These are phyloP conservation scores for Lasius fuliginosus DNA, from an alignment of 2,888 invertebrate genomes.

Conservation along the genomic window DNA sequence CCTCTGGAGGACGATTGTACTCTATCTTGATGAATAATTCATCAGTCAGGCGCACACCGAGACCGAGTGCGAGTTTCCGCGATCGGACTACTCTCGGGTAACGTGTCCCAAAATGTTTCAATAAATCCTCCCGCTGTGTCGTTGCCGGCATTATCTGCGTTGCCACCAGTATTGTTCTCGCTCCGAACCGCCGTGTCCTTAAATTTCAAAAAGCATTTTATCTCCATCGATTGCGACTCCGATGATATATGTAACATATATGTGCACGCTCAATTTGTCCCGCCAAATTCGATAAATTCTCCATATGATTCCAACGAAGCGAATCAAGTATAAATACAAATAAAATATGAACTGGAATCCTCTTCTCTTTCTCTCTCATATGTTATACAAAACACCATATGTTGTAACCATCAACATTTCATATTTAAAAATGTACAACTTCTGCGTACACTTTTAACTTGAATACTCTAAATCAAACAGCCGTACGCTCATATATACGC, in stretches of 20 bases:
- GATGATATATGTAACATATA: slow-evolving; percentile 26
- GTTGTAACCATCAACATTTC: background rate
- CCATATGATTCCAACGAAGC: background rate
- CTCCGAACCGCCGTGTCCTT: slow-evolving; percentile 29
- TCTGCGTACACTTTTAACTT: background rate
- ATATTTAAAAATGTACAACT: background rate
- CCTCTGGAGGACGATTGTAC: slow-evolving; percentile 65
- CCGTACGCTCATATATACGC: background rate
- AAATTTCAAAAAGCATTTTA: slow-evolving; percentile 43
- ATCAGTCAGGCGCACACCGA: slow-evolving; percentile 64
- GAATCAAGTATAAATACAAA: background rate
- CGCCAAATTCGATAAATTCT: slow-evolving; percentile 5
- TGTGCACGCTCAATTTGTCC: background rate
- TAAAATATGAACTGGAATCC: background rate
- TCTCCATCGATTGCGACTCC: slow-evolving; percentile 32
- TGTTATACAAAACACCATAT: background rate
- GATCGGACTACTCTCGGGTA: slow-evolving; percentile 61
- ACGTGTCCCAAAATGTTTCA: slow-evolving; percentile 67
- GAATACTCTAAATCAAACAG: background rate
- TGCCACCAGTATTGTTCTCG: slow-evolving; percentile 32
- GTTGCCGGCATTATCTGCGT: slow-evolving; percentile 23
- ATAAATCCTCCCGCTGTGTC: slow-evolving; percentile 61
- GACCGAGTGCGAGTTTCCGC: slow-evolving; percentile 61
- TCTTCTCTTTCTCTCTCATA: background rate
- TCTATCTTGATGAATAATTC: slow-evolving; percentile 73